Base-by-base conservation (phyloP, 2,888 invertebrate species). In the Neoaliturus tenellus region DNA sequence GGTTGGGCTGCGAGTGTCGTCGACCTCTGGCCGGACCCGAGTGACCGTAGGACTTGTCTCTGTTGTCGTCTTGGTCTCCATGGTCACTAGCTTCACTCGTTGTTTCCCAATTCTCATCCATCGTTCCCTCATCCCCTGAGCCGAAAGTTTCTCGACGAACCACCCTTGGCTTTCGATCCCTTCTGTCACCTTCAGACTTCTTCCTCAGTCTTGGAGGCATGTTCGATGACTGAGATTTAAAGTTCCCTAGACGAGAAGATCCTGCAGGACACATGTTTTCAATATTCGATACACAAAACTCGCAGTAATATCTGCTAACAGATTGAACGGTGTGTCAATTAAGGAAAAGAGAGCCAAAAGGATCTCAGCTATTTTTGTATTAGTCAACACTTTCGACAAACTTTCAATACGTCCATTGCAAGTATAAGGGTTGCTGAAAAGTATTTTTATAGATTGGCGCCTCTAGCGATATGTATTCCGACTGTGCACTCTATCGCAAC, bases 101-200 rank as follows among this genome's bases (percentile, higher is more conserved):
- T 55, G 96, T 96, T 90, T 96, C 96, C 95, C 96, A 96, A 88
- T 95, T 93, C 88, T 94, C 94, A 87, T 85, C 93, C 14, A 81
- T 83, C 44, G 62, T 82, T 48, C 73, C 81, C 28, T 82, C 84
- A 28, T 67, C 83, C 44, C 84, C 73, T 2, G 85, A 80, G 1
- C 83, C 80, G 6, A 84, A 84, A 3, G 86, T 82, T 0, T 86
- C 84, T 12, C 86, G 78, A 0, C 83, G 82, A 8, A 85, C 83
- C n/a, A 84, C 83, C 23, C 84, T 71, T 5, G 83, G 83, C 39
- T 81, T 86, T 12, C 80, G 75, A 17, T 82, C 82, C 67, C 80
- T 82, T 35, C 80, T 75, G 35, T 89, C 87, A 6, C 82, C 58
- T 12, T 78, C 83, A 6, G 83, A 81, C 58, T 83, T 80, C 39